Evolutionary conservation across 2,113 vertebrate genomes (phyloP).

Genomic region (Rafetus swinhoei): DNA sequence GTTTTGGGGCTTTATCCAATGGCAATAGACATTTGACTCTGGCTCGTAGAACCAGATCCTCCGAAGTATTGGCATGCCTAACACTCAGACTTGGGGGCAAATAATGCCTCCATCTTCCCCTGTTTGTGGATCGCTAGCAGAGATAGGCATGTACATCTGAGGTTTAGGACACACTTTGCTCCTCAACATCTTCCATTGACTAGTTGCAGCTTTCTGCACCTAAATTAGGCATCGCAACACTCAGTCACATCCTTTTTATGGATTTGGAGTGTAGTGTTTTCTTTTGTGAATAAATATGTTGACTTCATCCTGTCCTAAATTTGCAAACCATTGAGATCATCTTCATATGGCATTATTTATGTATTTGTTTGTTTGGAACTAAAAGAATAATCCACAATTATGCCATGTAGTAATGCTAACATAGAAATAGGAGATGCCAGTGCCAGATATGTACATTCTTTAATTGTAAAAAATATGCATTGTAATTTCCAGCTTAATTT

Average conservation of each 20-base stretch:
- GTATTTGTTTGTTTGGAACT: not conserved
- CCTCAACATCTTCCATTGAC: too few species aligned
- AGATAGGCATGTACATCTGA: too few species aligned
- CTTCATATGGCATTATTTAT: not conserved
- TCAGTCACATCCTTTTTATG: not conserved
- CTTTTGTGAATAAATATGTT: not conserved
- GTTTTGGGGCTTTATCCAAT: not conserved
- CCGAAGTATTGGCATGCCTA: too few species aligned
- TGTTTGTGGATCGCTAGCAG: too few species aligned
- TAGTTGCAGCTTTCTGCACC: too few species aligned
- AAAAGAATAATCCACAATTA: not conserved
- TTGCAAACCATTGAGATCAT: not conserved
- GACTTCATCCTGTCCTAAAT: not conserved
- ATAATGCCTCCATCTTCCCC: too few species aligned
- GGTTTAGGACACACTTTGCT: too few species aligned
- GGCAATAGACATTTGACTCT: not conserved
- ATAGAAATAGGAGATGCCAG: not conserved
- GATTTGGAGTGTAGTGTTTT: not conserved
- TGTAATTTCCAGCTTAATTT: not conserved
- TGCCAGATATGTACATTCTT: not conserved
- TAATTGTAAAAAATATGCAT: not conserved
- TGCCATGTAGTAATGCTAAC: not conserved
- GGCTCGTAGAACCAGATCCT: not conserved
- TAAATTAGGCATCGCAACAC: not conserved
- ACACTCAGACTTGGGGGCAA: too few species aligned